Base-by-base conservation (phyloP, 1,140 invertebrate genomes). In the Phocides pigmalion region DNA sequence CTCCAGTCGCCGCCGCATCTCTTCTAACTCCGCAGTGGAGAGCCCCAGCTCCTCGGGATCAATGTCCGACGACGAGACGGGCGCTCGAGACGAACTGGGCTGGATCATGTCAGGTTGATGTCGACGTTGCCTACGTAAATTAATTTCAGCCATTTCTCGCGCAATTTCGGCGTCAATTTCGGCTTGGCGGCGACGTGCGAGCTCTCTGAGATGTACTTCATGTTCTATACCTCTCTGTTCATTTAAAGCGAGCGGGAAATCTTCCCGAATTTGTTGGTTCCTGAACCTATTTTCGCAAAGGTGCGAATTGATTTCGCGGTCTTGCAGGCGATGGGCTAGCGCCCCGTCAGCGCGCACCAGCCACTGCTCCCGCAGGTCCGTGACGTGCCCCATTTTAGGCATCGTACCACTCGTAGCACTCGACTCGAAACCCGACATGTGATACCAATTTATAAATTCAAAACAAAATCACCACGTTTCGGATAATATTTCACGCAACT, bases 291-390 rank as follows among this genome's bases (percentile, higher is more conserved):
- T 99, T 50, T 96, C 95, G 53, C 95, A 95, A 78, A 97, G 97
- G 32, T 89, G 92, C 96, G 97, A 87, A 94, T 95, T 79, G 94
- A 94, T 97, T 93, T 98, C 98, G 91, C 98, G 94, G 81, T 96
- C 96, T 88, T 99, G 98, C 9, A 98, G 92, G 61, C 95, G 94
- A 87, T 98, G 96, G 4, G 97, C 98, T 68, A 98, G 89, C 6
- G 97, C 97, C 44, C 96, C 95, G 90, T 99, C 98, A 88, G 98
- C 97, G 74, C 97, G 95, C 39, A 98, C 96, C 66, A 98, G 93
- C 97, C 97, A 99, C 92, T 98, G 85, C 64, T 91, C 87, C 11
- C 88, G 75, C 5, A 91, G 68, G 41, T 89, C 89, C 2, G 85
- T 89, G 42, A 91, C 89, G 54, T 85, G 89, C 20, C 89, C 87